These are phyloP conservation scores for Tortricodes alternella DNA, from an alignment of 2,888 invertebrate genomes.

Conservation along the genomic window DNA sequence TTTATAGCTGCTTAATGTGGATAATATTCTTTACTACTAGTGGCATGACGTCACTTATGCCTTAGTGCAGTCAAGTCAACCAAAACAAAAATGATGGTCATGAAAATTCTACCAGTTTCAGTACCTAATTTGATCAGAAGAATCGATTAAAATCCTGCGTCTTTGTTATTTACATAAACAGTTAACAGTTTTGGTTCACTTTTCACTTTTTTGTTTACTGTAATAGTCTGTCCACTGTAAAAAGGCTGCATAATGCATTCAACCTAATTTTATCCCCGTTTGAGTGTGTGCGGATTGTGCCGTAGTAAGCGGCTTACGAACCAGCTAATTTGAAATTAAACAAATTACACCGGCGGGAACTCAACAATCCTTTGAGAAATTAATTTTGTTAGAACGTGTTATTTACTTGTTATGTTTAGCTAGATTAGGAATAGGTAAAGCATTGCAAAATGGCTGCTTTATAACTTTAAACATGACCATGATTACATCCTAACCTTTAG, in stretches of 20 bases:
- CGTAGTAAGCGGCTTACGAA: conserved; percentile 18
- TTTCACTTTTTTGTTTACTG: background rate
- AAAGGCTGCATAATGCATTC: conserved; percentile 13
- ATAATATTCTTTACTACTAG: too few species aligned
- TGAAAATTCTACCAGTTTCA: too few species aligned
- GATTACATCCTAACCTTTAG: too few species aligned
- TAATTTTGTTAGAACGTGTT: conserved; percentile 9
- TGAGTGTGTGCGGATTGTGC: conserved; percentile 11
- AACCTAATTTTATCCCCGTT: conserved; percentile 13
- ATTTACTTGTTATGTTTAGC: background rate
- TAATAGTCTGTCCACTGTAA: background rate
- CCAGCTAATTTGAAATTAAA: conserved; percentile 27
- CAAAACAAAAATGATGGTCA: too few species aligned
- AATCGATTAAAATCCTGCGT: too few species aligned
- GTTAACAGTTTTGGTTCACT: background rate
- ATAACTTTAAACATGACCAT: background rate
- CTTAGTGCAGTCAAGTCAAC: too few species aligned
- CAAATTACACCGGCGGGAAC: conserved; percentile 14
- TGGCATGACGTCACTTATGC: too few species aligned
- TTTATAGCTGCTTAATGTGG: too few species aligned
- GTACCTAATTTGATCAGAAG: too few species aligned
- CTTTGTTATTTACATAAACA: too few species aligned
- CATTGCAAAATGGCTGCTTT: too few species aligned
- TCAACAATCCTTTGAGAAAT: conserved; percentile 10
- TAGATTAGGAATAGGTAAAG: background rate